Base-by-base conservation (phyloP, 2,797 vertebrate genomes). In the Siniperca scherzeri region DNA sequence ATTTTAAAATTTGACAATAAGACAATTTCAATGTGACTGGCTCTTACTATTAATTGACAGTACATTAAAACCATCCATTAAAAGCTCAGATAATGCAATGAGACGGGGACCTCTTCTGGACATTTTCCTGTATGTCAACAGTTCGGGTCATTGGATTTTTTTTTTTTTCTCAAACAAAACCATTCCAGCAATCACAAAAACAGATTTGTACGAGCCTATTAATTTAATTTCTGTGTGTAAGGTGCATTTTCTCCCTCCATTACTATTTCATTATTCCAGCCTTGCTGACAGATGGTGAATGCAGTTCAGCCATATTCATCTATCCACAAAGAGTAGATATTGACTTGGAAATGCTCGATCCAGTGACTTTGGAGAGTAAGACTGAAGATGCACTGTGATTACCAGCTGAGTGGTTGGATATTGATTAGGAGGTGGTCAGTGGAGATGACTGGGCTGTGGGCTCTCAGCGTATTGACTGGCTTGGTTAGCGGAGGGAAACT, bases 361-460 rank as follows among this genome's bases (percentile, higher is more conserved):
- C 82, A 70, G 80, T 90, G 89, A 89, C 85, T 87, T 78, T 84
- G 82, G 79, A 88, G 88, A 69, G 75, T 9, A 82, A 68, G 64
- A 60, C 40, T 81, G 80, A 83, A 85, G 83, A 88, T 73, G 88
- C 77, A 56, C 65, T 83, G 87, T 80, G 89, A 94, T 91, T 90
- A 89, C 78, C 80, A 89, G 89, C 79, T 56, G 86, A 91, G 91
- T 89, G 87, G 74, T 59, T 67, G 62, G 57, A n/a, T 92, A 94
- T 94, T 88, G 94, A 94, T 93, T 60, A 57, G 79, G 76, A 78
- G 86, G 78, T 81, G 85, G 91, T 94, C 92, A 84, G 88, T 72
- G 46, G 80, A 90, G 88, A 92, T 90, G 87, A 94, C 88, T 91
- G 86, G 89, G 67, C 84, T 87, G 86, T 81, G 86, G 89, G 67